phyloP scores from a whole-genome alignment of 2,888 invertebrate species.

The Orthosia gracilis region DNA sequence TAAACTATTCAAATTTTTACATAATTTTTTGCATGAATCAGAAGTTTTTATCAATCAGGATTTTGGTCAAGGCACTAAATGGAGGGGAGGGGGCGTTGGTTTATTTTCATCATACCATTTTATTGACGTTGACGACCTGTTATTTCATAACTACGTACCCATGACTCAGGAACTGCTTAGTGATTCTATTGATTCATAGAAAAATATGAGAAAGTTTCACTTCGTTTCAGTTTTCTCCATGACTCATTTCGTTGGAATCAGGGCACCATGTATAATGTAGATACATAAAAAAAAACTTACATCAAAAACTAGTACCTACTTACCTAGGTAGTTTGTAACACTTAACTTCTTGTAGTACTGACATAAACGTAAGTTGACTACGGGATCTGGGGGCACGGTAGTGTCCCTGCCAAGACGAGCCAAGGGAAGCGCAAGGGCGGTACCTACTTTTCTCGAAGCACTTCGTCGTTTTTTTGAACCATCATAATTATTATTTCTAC shows the following conservation, averaged over 20 bases:
- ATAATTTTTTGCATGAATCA: conserved; percentile 11
- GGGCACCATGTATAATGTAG: background rate
- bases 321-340: too few relatives aligned
- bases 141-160: background rate
- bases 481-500: too few relatives aligned
- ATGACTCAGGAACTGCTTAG: background rate
- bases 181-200: background rate
- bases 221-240: background rate
- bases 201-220: background rate
- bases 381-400: too few relatives aligned
- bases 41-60: background rate
- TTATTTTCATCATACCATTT: background rate
- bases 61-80: background rate
- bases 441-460: too few relatives aligned
- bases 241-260: background rate
- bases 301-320: too few relatives aligned
- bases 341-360: too few relatives aligned
- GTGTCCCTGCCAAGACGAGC: too few relatives aligned
- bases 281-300: too few relatives aligned
- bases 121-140: background rate
- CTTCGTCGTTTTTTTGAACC: too few relatives aligned
- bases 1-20: background rate
- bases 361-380: too few relatives aligned
- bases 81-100: background rate
- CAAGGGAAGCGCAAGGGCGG: too few relatives aligned